Evolutionary conservation across 2,113 vertebrate species (phyloP), one percentile per base, ranked within the genome.

Genomic region (Semicossyphus pulcher): DNA sequence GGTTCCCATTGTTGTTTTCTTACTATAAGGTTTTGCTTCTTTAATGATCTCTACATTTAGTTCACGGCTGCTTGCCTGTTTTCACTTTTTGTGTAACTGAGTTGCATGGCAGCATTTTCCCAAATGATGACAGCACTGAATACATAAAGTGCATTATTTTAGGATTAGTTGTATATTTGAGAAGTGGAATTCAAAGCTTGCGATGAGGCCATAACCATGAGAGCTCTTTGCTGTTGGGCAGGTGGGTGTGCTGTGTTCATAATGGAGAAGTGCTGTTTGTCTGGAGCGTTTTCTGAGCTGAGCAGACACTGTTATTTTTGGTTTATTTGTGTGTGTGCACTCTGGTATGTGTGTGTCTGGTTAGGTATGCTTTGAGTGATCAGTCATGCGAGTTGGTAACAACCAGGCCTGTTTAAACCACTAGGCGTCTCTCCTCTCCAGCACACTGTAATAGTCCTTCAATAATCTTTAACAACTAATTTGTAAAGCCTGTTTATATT

Each of bases 361-460:
- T 78, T 42, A 64, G 64, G 45, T 87, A 42, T 87, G 47, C 56
- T 72, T 62, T 75, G 44, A 67, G 44, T 44, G 81, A 56, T 80
- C 72, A 83, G 56, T 78, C 66, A 85, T 83, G 90, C 60, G 14
- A 56, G 52, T 20, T 31, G 26, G 12, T 69, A 57, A 71, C 45
- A 23, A 45, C 15, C 53, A 57, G 45, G 26, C 34, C 14, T 65
- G 11, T 68, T 73, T 39, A 41, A 66, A 68, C 83, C 83, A 70
- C 84, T 68, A 80, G 84, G 76, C 79, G 82, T 83, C 83, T 81
- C 81, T 76, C 51, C 42, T 57, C 28, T 71, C 64, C 56, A 73
- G 7, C 41, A 49, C 34, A 80, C 61, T n/a, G n/a, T n/a, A n/a
- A n/a, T n/a, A n/a, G n/a, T n/a, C 7, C n/a, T 5, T 41, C 15